Evolutionary conservation across 2,113 vertebrate species (phyloP).

Genomic region (Glaucidium brasilianum): DNA sequence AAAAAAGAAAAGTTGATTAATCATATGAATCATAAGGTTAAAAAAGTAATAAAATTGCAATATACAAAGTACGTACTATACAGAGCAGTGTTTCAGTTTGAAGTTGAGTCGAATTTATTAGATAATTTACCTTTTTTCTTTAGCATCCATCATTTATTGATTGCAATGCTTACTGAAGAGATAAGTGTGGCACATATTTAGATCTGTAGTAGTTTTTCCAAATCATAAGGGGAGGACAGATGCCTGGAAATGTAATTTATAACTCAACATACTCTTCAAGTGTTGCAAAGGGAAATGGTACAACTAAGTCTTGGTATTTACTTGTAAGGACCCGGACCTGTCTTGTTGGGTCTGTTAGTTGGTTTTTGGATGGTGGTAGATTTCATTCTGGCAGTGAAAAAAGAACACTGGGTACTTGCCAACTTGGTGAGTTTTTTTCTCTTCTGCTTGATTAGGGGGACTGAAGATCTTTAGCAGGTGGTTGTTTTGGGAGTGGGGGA

Average conservation of each 20-base stretch:
- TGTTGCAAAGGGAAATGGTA: not conserved
- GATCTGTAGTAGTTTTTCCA: not conserved
- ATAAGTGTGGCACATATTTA: not conserved
- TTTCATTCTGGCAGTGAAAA: not conserved
- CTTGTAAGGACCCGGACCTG: not conserved
- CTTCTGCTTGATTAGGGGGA: constrained; percentile 7
- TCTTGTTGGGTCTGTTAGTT: not conserved
- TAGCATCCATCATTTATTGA: not conserved
- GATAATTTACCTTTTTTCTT: not conserved
- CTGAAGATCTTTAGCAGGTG: not conserved
- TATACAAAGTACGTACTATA: not conserved
- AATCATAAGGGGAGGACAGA: not conserved
- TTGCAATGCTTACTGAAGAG: not conserved
- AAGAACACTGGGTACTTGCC: not conserved
- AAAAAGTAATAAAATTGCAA: constrained; percentile 15
- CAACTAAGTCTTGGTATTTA: not conserved
- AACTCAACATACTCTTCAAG: not conserved
- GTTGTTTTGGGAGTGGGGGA: not conserved
- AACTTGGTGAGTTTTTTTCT: not conserved
- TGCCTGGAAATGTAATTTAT: not conserved
- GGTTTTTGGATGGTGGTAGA: constrained; percentile 20
- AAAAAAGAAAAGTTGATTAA: constrained; percentile 33
- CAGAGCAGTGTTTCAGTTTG: not conserved
- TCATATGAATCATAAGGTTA: constrained; percentile 37
- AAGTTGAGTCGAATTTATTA: not conserved